phyloP scores from a whole-genome alignment of 1,140 invertebrate species.

The Caenorhabditis remanei region DNA sequence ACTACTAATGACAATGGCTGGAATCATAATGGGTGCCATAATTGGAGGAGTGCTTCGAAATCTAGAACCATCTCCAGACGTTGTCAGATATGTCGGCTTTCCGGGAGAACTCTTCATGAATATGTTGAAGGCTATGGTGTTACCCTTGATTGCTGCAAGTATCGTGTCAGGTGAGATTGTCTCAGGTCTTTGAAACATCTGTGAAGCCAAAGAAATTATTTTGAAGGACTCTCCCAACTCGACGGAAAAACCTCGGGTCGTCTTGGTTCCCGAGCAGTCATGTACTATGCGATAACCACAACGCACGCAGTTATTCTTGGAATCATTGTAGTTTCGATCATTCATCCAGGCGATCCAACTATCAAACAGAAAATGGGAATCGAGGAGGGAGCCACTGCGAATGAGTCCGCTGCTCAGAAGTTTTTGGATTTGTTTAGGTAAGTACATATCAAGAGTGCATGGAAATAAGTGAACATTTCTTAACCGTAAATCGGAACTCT shows the following conservation, averaged over 20 bases:
- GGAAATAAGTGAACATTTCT: no score
- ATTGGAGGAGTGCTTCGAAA: conserved; percentile 83
- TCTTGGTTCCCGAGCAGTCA: conserved; percentile 79
- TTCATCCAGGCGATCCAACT: conserved; percentile 80
- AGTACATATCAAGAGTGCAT: conserved; percentile 43
- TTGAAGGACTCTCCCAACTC: conserved; percentile 74
- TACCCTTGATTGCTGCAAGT: conserved; percentile 80
- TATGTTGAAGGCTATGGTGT: conserved; percentile 80
- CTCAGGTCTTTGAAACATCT: no score
- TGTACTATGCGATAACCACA: conserved; percentile 80
- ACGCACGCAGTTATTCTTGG: conserved; percentile 79
- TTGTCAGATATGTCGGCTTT: conserved; percentile 77
- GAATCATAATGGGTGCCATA: conserved; percentile 84
- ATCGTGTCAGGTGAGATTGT: conserved; percentile 76
- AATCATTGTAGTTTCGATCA: conserved; percentile 79
- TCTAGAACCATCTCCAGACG: conserved; percentile 60
- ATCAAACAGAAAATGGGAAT: conserved; percentile 74
- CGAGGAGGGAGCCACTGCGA: conserved; percentile 71
- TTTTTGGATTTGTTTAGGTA: conserved; percentile 93
- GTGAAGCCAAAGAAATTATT: neutral
- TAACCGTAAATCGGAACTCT: no score
- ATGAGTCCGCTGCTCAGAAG: conserved; percentile 88
- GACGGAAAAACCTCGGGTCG: conserved; percentile 79
- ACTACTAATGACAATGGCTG: conserved; percentile 87
- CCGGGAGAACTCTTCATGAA: conserved; percentile 81